Percentiles rank a stretch among this genome's conserved stretches.
phyloP scores from a whole-genome alignment of 2,113 vertebrate species.

The Aythya baeri region DNA sequence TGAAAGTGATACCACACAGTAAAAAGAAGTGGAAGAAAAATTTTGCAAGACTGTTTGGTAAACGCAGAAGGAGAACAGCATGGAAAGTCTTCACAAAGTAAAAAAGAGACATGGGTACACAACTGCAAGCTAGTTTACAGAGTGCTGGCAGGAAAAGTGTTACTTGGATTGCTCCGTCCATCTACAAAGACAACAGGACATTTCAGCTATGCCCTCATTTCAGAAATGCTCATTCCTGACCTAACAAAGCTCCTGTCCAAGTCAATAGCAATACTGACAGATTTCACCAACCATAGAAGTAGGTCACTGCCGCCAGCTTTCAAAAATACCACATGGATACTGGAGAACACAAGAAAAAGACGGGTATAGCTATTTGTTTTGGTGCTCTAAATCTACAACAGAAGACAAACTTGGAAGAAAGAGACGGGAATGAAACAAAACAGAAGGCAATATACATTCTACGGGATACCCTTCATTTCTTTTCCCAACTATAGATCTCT shows the following conservation, averaged over 20 bases:
- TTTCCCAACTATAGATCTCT: background rate
- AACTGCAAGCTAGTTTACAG: background rate
- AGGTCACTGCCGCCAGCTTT: background rate
- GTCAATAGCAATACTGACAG: constrained; percentile 19
- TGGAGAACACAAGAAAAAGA: constrained; percentile 7
- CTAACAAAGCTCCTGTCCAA: constrained; percentile 19
- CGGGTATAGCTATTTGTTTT: background rate
- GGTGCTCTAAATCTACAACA: background rate
- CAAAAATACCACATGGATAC: background rate
- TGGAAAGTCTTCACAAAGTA: background rate
- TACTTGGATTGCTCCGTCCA: background rate
- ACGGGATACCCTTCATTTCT: background rate
- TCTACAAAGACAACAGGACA: background rate
- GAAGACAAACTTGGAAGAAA: background rate
- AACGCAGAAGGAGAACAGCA: background rate
- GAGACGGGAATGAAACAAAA: background rate
- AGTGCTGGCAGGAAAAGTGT: background rate
- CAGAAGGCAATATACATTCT: background rate
- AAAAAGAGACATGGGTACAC: background rate
- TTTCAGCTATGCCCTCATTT: constrained; percentile 29
- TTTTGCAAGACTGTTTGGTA: background rate
- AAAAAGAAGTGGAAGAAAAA: background rate
- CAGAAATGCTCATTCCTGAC: background rate
- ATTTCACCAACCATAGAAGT: constrained; percentile 19
- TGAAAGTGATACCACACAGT: background rate